These are phyloP conservation scores for Acanthurus tractus DNA, from an alignment of 2,797 vertebrate species.

Conservation along the genomic window DNA sequence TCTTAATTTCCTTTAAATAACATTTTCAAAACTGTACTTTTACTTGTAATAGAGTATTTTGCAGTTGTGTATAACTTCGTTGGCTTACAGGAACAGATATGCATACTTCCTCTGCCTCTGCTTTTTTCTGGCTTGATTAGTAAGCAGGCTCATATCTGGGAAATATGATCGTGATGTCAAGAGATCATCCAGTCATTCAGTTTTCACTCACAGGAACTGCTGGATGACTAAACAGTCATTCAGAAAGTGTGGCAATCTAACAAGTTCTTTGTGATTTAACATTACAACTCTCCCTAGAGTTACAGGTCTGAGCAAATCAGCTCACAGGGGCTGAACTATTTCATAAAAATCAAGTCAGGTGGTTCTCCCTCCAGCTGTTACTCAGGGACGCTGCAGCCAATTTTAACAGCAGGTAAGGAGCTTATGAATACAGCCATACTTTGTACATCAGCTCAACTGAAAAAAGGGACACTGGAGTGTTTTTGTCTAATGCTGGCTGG, in stretches of 20 bases:
- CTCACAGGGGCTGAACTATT: constrained; percentile 16
- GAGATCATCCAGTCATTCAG: constrained; percentile 36
- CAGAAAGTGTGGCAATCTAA: constrained; percentile 55
- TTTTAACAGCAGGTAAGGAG: constrained; percentile 41
- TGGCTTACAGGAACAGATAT: neutral
- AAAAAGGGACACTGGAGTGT: constrained; percentile 19
- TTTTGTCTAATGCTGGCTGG: constrained; percentile 38
- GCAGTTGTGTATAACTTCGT: neutral
- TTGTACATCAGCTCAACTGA: constrained; percentile 16
- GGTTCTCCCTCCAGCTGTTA: constrained; percentile 36
- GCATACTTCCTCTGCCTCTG: neutral
- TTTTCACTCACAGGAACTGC: constrained; percentile 58
- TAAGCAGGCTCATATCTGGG: constrained; percentile 17
- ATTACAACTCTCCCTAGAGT: constrained; percentile 41
- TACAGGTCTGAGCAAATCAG: constrained; percentile 32
- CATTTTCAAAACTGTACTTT: neutral
- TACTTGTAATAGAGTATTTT: neutral
- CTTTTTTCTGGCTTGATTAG: neutral
- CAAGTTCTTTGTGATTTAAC: constrained; percentile 50
- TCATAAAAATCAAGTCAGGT: constrained; percentile 32
- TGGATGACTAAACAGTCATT: constrained; percentile 56
- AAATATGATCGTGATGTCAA: constrained; percentile 9
- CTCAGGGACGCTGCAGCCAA: constrained; percentile 12
- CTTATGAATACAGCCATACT: constrained; percentile 29
- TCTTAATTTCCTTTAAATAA: neutral